Percentiles rank a stretch among this genome's conserved stretches.
Conservation (phyloP, 2,888 invertebrate genomes). For the Bombylius major region DNA sequence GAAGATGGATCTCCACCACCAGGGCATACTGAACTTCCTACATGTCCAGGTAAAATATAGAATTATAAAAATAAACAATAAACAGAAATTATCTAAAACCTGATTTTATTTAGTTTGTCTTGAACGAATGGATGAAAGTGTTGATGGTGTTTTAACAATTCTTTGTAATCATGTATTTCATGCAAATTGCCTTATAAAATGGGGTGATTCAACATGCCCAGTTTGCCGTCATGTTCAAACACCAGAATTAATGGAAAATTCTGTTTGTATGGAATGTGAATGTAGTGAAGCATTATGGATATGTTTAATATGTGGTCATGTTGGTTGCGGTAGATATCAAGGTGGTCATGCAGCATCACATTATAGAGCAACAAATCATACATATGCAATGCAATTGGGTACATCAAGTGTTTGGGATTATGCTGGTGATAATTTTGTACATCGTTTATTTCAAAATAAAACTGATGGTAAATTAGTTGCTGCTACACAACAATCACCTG, state of each 20-base stretch:
- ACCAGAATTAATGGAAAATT: slow-evolving; percentile 44
- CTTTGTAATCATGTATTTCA: slow-evolving; percentile 98
- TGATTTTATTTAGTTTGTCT: slow-evolving; percentile 24
- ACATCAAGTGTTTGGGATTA: slow-evolving; percentile 99
- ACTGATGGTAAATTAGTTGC: slow-evolving; percentile 91
- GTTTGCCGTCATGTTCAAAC: slow-evolving; percentile 73
- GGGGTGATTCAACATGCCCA: slow-evolving; percentile 96
- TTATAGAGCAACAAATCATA: slow-evolving; percentile 89
- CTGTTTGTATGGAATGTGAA: slow-evolving; percentile 47
- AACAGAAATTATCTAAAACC: not conserved
- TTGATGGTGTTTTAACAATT: slow-evolving; percentile 93
- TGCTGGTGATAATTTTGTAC: slow-evolving; percentile 84
- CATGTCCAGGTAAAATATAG: slow-evolving; percentile 63
- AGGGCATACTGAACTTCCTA: slow-evolving; percentile 88
- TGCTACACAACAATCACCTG: slow-evolving; percentile 51
- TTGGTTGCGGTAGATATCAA: slow-evolving; percentile 90
- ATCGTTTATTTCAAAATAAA: slow-evolving; percentile 90
- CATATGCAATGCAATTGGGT: slow-evolving; percentile 92
- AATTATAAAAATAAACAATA: not conserved
- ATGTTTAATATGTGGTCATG: slow-evolving; percentile 95
- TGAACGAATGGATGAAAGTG: slow-evolving; percentile 97
- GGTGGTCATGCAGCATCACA: slow-evolving; percentile 92
- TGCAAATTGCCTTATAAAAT: slow-evolving; percentile 85
- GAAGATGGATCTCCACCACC: slow-evolving; percentile 58
- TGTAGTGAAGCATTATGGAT: slow-evolving; percentile 85